Evolutionary conservation across 2,113 vertebrate species (phyloP).

Genomic region (Anseranas semipalmata): DNA sequence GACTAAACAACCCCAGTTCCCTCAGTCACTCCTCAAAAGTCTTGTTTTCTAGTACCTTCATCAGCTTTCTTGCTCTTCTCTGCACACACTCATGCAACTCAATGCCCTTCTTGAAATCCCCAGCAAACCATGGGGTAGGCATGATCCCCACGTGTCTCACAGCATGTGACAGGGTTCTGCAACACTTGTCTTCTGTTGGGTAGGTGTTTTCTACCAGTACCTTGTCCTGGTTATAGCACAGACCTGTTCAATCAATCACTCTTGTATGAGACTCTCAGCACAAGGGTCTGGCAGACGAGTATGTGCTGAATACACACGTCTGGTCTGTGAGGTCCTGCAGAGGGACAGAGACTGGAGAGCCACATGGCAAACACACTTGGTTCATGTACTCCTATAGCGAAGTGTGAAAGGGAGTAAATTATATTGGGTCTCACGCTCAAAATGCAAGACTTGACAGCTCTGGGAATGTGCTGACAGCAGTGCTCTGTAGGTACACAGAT

Average conservation of each 20-base stretch:
- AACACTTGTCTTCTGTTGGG: not conserved
- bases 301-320: fast-evolving
- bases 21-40: not conserved
- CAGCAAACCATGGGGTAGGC: not conserved
- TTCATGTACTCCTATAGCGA: not conserved
- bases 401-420: not conserved
- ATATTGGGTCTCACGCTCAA: not conserved
- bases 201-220: not conserved
- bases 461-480: not conserved
- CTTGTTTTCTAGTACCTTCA: not conserved
- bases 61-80: not conserved
- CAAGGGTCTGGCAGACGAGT: not conserved
- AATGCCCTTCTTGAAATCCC: not conserved
- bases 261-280: not conserved
- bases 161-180: not conserved
- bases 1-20: not conserved
- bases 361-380: not conserved
- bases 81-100: not conserved
- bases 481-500: not conserved
- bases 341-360: not conserved
- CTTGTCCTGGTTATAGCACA: not conserved
- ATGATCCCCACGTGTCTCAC: not conserved
- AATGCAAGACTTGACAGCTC: not conserved
- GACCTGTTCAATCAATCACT: not conserved
- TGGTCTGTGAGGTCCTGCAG: not conserved